Conservation (phyloP, 1,140 invertebrate species). For the Epicauta chinensis region DNA sequence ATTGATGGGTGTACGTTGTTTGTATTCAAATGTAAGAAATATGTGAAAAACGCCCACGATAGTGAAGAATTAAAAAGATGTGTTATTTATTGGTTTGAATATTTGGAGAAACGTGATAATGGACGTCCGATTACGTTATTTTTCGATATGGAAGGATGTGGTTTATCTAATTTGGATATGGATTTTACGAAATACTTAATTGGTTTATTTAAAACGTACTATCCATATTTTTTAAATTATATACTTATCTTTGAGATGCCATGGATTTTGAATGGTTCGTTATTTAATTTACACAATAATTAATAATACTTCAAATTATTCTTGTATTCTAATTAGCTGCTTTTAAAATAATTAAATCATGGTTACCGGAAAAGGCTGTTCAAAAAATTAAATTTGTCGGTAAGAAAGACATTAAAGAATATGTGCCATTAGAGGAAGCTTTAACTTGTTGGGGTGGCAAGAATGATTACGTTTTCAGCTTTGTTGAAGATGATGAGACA, state of each 20-base stretch:
- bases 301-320: neutral
- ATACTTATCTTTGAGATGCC: conserved; percentile 92
- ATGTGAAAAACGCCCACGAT: conserved; percentile 67
- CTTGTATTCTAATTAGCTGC: conserved; percentile 57
- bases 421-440: conserved; percentile 66
- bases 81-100: conserved; percentile 85
- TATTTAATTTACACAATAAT: neutral
- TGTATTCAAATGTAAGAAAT: conserved; percentile 69
- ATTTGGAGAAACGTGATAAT: conserved; percentile 70
- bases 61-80: conserved; percentile 70
- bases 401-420: conserved; percentile 70
- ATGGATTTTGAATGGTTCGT: conserved; percentile 83
- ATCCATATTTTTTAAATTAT: conserved; percentile 85
- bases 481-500: conserved; percentile 46
- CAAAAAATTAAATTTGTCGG: conserved; percentile 85
- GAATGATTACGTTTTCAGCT: conserved; percentile 68
- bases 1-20: conserved; percentile 72
- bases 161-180: conserved; percentile 83
- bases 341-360: conserved; percentile 86
- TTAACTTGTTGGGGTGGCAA: conserved; percentile 78
- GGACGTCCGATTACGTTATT: conserved; percentile 75
- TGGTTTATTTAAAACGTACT: conserved; percentile 80
- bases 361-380: conserved; percentile 82
- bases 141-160: conserved; percentile 84
- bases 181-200: conserved; percentile 82